Base-by-base conservation (phyloP, 2,797 vertebrate species). In the Channallabes apus region DNA sequence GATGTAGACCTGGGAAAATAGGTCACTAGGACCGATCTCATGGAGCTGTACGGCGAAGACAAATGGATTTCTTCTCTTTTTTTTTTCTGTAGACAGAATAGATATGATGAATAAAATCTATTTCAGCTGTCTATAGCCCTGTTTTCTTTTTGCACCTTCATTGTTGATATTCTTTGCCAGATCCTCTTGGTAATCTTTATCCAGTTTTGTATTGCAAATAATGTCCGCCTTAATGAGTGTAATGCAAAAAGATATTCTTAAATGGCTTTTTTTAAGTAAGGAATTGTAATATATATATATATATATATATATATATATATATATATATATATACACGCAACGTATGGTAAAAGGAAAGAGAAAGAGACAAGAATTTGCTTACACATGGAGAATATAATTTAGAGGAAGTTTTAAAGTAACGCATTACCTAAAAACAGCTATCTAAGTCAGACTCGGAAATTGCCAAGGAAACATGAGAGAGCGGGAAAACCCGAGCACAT, bases 31-130 rank as follows among this genome's bases (percentile, higher is more conserved):
- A 94, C 90, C 85, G 84, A 82, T 88, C 86, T 88, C 73, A 71
- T 84, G 41, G 68, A 69, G 81, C 80, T 85, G 69, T 58, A 79
- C 38, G 84, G 72, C 82, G 83, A 86, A 93, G 92, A 94, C 90
- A 92, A 94, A 92, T 91, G 90, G 88, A 92, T 94, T 90, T 92
- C 90, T 90, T 92, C 91, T 88, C 88, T 91, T 83, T 91, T 91
- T 83, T 91, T 90, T 72, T 89, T 88, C 35, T 88, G 65, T 72
- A 75, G 78, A 87, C 69, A 51, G 79, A 89, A 90, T 83, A 89
- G 90, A 92, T 92, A 90, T 89, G 89, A 93, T 92, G 91, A 94
- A 94, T 92, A 89, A 92, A 94, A 90, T 91, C 54, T 85, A 91
- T 89, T 87, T 88, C 84, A 89, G 87, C 65, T n/a, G 72, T 85